Evolutionary conservation across 2,797 vertebrate species (phyloP).

Genomic region (Sebastes cheni): DNA sequence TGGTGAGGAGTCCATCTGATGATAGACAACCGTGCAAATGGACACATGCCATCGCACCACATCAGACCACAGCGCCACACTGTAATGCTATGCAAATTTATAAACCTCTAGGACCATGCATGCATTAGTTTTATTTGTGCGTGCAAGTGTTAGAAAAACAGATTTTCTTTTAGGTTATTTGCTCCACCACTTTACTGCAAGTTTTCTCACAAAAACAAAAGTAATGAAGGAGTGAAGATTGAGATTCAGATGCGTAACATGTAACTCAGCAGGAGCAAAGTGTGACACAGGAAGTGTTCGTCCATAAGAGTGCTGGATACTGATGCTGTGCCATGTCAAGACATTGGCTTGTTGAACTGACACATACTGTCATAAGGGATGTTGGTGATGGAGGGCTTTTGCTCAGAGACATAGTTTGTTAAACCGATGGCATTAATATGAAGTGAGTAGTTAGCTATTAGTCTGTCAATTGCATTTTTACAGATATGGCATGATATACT

Average conservation of each 20-base stretch:
- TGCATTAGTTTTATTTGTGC: constrained; percentile 6
- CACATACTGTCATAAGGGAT: constrained; percentile 66
- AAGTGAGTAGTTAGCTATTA: constrained; percentile 54
- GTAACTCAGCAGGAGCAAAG: constrained; percentile 16
- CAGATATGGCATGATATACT: background rate
- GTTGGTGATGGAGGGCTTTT: constrained; percentile 45
- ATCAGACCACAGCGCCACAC: constrained; percentile 50
- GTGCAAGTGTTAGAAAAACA: background rate
- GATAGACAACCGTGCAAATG: constrained; percentile 77
- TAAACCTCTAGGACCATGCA: constrained; percentile 42
- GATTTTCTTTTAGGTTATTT: background rate
- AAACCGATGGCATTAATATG: constrained; percentile 45
- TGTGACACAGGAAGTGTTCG: constrained; percentile 48
- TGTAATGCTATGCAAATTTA: constrained; percentile 50
- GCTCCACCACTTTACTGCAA: background rate
- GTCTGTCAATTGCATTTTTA: constrained; percentile 50
- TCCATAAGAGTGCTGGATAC: constrained; percentile 28
- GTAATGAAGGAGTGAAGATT: background rate
- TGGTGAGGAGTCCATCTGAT: constrained; percentile 67
- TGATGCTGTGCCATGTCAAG: constrained; percentile 53
- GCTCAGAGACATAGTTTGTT: constrained; percentile 52
- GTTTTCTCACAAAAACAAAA: background rate
- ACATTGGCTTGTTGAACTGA: constrained; percentile 55
- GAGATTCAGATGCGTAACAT: constrained; percentile 2
- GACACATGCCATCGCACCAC: constrained; percentile 59